phyloP scores from a whole-genome alignment of 2,888 invertebrate genomes.

The Tiliacea aurago region DNA sequence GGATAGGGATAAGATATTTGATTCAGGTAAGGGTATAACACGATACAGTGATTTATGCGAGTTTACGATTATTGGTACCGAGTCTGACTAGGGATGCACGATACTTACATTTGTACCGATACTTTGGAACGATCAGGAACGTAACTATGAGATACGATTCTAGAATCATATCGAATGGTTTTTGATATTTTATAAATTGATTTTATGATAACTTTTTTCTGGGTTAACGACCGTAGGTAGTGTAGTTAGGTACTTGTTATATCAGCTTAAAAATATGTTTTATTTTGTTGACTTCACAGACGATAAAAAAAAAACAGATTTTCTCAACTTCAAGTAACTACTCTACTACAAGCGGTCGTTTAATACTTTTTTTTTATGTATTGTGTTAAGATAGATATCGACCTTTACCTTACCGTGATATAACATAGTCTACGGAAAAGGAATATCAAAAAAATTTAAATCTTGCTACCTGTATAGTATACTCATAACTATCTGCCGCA shows the following conservation, averaged over 20 bases:
- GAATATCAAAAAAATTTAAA: not conserved
- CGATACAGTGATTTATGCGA: slow-evolving; percentile 17
- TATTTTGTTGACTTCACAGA: too few relatives aligned
- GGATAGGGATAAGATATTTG: slow-evolving; percentile 17
- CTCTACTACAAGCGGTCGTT: too few relatives aligned
- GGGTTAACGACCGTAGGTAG: too few relatives aligned
- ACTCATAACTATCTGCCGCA: not conserved
- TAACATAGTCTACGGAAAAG: not conserved
- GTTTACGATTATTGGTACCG: slow-evolving; percentile 1
- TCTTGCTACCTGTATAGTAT: not conserved
- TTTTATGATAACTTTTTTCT: too few relatives aligned
- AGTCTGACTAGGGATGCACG: not conserved
- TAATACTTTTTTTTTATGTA: too few relatives aligned
- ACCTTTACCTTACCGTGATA: too few relatives aligned
- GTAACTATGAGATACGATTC: not conserved
- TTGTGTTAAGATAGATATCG: too few relatives aligned
- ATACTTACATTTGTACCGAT: not conserved
- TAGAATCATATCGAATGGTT: not conserved
- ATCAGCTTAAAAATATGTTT: too few relatives aligned
- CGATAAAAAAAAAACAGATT: too few relatives aligned
- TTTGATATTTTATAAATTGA: too few relatives aligned
- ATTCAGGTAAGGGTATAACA: not conserved
- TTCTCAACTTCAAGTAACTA: too few relatives aligned
- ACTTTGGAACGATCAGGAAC: not conserved
- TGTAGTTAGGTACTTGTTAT: too few relatives aligned